Base-by-base conservation (phyloP, 1,140 invertebrate species). In the Drosophila nikananu region DNA sequence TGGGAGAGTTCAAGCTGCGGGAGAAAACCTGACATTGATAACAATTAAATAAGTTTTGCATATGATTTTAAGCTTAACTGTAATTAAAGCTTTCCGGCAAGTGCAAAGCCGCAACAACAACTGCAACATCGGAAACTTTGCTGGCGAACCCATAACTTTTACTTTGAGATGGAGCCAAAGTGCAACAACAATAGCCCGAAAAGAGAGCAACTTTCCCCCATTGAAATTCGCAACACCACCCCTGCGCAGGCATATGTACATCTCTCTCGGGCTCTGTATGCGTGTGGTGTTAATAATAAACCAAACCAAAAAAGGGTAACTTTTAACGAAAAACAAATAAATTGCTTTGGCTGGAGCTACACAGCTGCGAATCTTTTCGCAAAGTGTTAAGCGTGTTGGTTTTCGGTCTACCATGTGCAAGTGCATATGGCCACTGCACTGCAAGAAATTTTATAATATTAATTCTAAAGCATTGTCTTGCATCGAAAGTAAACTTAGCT, bases 11-110 rank as follows among this genome's bases (percentile, higher is more conserved):
- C 23, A 39, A 51, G 6, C 70, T 46, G 68, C 19, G 55, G 54
- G 48, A 51, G 46, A 32, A 46, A 58, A 59, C 49, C 46, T 79
- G 73, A 76, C 84, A 84, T 84, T 84, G 63, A 89, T 90, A 89
- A 81, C 84, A 83, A 87, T 89, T 89, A 74, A 70, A 62, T 37
- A 84, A 89, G 59, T 76, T 84, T 90, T 81, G 77, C 86, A 81
- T 89, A 84, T 89, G 84, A 89, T 89, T 90, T 90, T 81, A 89
- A 84, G 86, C 81, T 89, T 84, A 90, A 89, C 61, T 81, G 74
- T 90, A 89, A 89, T 89, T 89, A 89, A 89, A 90, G 84, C 81
- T 79, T 75, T 78, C 81, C 81, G 65, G 62, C 54, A 81, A 84
- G 77, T 68, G 66, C 52, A 68, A 61, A 41, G 61, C 76, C 73